These are phyloP conservation scores for Drosophila eugracilis DNA, from an alignment of 1,140 invertebrate species.

Conservation along the genomic window DNA sequence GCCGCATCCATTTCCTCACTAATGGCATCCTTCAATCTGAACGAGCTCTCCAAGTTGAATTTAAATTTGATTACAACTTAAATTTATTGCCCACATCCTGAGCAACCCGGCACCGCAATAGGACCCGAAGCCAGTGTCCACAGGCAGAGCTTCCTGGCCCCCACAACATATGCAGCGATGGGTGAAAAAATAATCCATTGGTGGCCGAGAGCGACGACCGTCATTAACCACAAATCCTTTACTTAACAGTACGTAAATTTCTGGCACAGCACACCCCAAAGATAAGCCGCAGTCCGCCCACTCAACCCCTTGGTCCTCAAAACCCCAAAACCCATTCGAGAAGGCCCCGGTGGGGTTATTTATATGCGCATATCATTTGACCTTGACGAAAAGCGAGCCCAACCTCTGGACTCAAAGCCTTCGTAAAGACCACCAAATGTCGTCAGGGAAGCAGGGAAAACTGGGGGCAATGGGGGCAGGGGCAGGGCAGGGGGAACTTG, in stretches of 20 bases:
- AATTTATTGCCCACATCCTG: conserved; percentile 74
- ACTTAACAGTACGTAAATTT: conserved; percentile 83
- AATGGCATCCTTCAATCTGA: conserved; percentile 20
- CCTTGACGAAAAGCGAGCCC: conserved; percentile 56
- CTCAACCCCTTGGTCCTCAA: too few species aligned
- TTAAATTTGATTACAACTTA: conserved; percentile 77
- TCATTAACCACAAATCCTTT: conserved; percentile 83
- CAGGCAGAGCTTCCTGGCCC: conserved; percentile 4
- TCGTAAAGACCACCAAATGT: conserved; percentile 69
- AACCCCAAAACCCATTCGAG: conserved; percentile 21
- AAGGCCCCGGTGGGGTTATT: conserved; percentile 47
- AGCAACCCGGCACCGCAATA: conserved; percentile 23
- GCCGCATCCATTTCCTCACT: neutral
- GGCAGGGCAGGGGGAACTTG: conserved; percentile 42
- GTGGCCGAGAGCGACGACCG: conserved; percentile 60
- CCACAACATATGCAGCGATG: conserved; percentile 50
- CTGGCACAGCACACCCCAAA: conserved; percentile 59
- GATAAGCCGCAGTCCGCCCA: conserved; percentile 51
- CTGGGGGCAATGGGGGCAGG: too few species aligned
- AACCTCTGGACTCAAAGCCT: conserved; percentile 1
- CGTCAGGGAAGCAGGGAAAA: conserved; percentile 5
- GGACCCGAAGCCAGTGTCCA: conserved; percentile 11
- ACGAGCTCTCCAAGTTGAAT: conserved; percentile 58
- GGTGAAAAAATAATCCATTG: conserved; percentile 38
- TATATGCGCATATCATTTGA: conserved; percentile 76